Base-by-base conservation (phyloP, 2,113 vertebrate species). In the Ceyx cyanopectus region DNA sequence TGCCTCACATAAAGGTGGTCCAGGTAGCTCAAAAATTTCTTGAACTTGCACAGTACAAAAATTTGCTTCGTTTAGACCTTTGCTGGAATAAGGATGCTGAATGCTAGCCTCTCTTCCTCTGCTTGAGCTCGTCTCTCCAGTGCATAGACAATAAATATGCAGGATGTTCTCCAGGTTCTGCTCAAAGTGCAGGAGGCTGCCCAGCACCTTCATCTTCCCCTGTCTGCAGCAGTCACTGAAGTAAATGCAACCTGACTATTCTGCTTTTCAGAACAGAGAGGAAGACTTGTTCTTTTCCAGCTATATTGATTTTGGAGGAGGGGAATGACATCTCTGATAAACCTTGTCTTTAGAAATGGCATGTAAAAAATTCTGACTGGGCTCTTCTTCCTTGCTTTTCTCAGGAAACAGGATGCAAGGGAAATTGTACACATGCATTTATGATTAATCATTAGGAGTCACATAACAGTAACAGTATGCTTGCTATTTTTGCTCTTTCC, bases 51-150 rank as follows among this genome's bases (percentile, higher is more conserved):
- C 17, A 45, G 45, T 26, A 65, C 45, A 83, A 46, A 40, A 20
- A 56, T 7, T n/a, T 72, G 22, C 32, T 87, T 58, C 30, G 26
- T 75, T 88, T 65, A 68, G n/a, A 90, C n/a, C 45, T 83, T 20
- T 0, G 1, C 1, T 57, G 56, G 18, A 9, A 15, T 15, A 1
- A 0, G n/a, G 27, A 7, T 68, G 66, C 32, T 67, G 32, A 79
- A 63, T 30, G 70, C 57, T 58, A 43, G 30, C 30, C 18, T 74
- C 60, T 43, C 46, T 73, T 65, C 9, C 2, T 4, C 32, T 57
- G 32, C 60, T 58, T 74, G 27, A 74, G 20, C 23, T 23, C 15
- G 37, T 66, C 12, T 75, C 29, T 34, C 13, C 12, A 16, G 2
- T 17, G 34, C 22, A 5, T 14, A 14, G 63, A 66, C 27, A 8